phyloP scores from a whole-genome alignment of 35 echinoderm and acorn worm species.

The Apostichopus californicus region DNA sequence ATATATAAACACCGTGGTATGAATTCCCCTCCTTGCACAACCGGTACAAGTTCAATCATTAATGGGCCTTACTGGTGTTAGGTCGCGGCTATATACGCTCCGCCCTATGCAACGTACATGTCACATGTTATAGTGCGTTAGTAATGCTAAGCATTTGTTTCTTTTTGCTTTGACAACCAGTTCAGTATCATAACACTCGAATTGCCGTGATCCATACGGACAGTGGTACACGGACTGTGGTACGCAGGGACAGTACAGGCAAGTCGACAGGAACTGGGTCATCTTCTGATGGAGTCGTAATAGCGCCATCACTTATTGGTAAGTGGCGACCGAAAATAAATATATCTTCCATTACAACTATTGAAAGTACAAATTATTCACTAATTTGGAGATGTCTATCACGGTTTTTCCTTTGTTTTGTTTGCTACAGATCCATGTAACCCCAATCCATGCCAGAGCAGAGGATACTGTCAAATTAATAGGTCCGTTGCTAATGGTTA shows the following conservation, averaged over 20 bases:
- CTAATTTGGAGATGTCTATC: not conserved
- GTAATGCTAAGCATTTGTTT: not conserved
- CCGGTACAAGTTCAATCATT: too few species aligned
- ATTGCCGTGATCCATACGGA: not conserved
- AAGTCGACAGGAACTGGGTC: not conserved
- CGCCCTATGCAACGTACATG: not conserved
- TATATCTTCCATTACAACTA: not conserved
- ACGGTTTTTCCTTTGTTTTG: not conserved
- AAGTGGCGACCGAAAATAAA: not conserved
- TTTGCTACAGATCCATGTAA: constrained; percentile 4
- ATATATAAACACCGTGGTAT: too few species aligned
- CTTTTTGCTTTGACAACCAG: not conserved
- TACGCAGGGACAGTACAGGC: too few species aligned
- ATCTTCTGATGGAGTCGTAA: not conserved
- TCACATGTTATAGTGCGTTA: not conserved
- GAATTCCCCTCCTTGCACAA: too few species aligned
- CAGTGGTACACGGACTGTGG: too few species aligned
- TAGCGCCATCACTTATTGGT: not conserved
- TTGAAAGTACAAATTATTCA: not conserved
- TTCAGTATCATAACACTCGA: not conserved
- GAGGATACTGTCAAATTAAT: not conserved
- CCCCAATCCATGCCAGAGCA: not conserved
- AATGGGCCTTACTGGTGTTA: too few species aligned
- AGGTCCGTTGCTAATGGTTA: not conserved
- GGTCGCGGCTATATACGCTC: not conserved